A percentile compares a stretch with the other conserved stretches of the same genome.
phyloP scores from a whole-genome alignment of 2,113 vertebrate genomes.

The Poeciliopsis prolifica region DNA sequence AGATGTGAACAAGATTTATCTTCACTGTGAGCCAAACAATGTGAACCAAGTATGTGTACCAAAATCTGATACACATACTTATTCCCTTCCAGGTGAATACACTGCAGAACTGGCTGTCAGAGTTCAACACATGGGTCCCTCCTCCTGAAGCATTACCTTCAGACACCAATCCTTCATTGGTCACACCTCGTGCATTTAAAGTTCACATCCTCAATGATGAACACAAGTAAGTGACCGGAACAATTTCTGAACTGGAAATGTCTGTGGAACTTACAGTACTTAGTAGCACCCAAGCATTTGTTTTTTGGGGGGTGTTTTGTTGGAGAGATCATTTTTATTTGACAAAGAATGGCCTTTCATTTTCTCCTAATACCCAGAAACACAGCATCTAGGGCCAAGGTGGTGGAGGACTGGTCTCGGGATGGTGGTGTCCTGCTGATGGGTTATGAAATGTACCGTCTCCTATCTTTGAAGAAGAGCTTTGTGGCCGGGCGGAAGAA shows the following conservation, averaged over 20 bases:
- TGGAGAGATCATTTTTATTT: neutral
- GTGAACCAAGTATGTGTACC: no score
- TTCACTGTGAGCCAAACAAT: no score
- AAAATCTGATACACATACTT: neutral
- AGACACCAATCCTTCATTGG: slow-evolving; percentile 80
- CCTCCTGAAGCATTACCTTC: slow-evolving; percentile 85
- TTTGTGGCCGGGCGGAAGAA: slow-evolving; percentile 90
- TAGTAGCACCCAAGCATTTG: neutral
- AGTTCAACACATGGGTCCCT: slow-evolving; percentile 96
- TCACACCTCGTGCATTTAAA: slow-evolving; percentile 90
- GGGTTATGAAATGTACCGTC: slow-evolving; percentile 98
- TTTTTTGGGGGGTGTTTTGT: neutral
- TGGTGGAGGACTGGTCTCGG: slow-evolving; percentile 89
- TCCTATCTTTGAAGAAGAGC: slow-evolving; percentile 96
- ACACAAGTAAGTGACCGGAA: slow-evolving; percentile 87
- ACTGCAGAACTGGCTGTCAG: slow-evolving; percentile 95
- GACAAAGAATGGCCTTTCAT: neutral
- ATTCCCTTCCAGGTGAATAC: slow-evolving; percentile 88
- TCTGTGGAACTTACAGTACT: neutral
- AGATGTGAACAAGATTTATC: no score
- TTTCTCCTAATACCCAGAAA: slow-evolving; percentile 76
- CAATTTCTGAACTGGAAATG: neutral
- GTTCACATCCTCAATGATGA: slow-evolving; percentile 97
- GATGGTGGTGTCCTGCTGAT: slow-evolving; percentile 94
- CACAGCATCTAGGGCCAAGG: slow-evolving; percentile 88